Conservation (phyloP, 2,888 invertebrate species). For the Pegoplata infirma region DNA sequence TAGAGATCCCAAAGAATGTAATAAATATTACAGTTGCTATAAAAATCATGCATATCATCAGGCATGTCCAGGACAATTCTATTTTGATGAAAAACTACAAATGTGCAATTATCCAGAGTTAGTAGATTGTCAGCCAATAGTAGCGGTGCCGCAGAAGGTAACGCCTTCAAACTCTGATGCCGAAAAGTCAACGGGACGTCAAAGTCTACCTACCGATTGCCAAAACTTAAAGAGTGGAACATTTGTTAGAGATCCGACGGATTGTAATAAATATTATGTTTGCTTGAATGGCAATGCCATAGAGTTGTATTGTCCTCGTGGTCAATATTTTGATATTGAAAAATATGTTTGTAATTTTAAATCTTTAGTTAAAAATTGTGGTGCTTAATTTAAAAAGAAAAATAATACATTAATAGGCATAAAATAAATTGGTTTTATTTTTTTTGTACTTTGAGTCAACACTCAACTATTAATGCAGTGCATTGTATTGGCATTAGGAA, state of each 20-base stretch:
- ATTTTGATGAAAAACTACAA: conserved; percentile 47
- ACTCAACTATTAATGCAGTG: too few species aligned
- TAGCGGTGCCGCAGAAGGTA: background rate
- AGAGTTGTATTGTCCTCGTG: conserved; percentile 43
- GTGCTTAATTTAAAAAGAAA: too few species aligned
- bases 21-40: conserved; percentile 56
- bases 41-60: conserved; percentile 44
- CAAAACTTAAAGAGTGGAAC: conserved; percentile 51
- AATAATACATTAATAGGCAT: too few species aligned
- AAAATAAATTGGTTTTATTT: too few species aligned
- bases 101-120: conserved; percentile 57
- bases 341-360: conserved; percentile 51
- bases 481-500: too few species aligned
- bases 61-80: conserved; percentile 44
- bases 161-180: background rate
- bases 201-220: conserved; percentile 21
- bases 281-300: conserved; percentile 44
- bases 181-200: too few species aligned
- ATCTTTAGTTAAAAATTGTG: conserved; percentile 46
- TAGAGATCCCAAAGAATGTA: conserved; percentile 48
- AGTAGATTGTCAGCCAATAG: conserved; percentile 48
- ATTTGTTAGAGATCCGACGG: conserved; percentile 46
- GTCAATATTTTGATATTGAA: conserved; percentile 55
- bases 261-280: conserved; percentile 60
- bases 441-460: too few species aligned